phyloP scores from a whole-genome alignment of 2,113 vertebrate genomes.

The Hemichromis elongatus region DNA sequence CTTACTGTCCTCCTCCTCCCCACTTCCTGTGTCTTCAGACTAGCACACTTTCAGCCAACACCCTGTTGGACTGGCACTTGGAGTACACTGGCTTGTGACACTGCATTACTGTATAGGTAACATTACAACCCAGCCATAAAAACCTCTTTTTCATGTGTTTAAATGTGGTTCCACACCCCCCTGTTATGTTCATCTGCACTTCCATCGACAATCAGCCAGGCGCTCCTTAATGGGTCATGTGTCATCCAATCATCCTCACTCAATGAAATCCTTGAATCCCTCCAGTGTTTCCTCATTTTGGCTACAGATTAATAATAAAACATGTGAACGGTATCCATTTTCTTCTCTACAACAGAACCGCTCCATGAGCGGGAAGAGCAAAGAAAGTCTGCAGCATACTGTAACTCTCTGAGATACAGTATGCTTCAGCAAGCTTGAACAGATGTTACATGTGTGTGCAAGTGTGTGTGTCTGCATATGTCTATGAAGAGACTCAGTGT shows the following conservation, averaged over 20 bases:
- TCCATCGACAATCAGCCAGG: background rate
- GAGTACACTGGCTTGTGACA: background rate
- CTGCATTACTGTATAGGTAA: background rate
- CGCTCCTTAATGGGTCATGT: background rate
- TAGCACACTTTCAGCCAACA: background rate
- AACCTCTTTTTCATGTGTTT: background rate
- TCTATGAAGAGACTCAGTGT: background rate
- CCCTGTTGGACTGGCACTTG: background rate
- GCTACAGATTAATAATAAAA: background rate
- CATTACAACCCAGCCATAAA: background rate
- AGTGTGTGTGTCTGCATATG: background rate
- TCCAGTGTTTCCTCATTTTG: background rate
- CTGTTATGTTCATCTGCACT: background rate
- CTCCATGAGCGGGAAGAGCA: background rate
- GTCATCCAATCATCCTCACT: background rate
- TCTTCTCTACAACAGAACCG: background rate
- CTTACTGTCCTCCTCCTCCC: background rate
- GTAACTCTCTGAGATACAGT: background rate
- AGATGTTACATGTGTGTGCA: background rate
- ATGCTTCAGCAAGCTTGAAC: background rate
- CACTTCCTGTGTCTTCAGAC: background rate
- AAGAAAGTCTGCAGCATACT: background rate
- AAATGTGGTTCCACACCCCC: background rate
- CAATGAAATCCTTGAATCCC: background rate
- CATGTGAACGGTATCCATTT: background rate